Evolutionary conservation across 2,113 vertebrate species (phyloP), one percentile per base, ranked within the genome.

Genomic region (Cheilinus undulatus): DNA sequence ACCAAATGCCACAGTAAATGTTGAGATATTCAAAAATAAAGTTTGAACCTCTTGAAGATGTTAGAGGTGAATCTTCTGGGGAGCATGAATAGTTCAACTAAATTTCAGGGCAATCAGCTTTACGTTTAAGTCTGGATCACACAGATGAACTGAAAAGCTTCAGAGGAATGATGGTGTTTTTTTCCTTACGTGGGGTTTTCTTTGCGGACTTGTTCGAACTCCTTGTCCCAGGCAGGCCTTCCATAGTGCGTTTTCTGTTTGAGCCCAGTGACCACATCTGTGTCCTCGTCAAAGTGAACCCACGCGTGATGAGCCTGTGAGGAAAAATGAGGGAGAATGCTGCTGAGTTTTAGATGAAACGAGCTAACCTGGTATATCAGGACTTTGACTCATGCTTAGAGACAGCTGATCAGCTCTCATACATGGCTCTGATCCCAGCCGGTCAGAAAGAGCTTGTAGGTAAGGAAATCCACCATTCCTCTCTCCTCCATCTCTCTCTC

Each of bases 221-320:
- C 96, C 8, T 66, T 95, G 74, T 95, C 95, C 97, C 96, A 98
- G 90, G 87, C 92, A 24, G 97, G 96, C 77, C 95, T 82, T 57
- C 96, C 97, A 0, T 96, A 98, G 58, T 91, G 90, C 22, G 95
- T 97, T 90, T 98, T 98, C 83, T 98, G 96, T 79, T 92, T 96
- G 80, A 99, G 92, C 20, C 95, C 96, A 0, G 95, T 98, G 86
- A 98, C 87, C 0, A 96, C 89, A 54, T 97, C 96, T 0, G 53
- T 95, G 26, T 94, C 82, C 0, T 90, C 84, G 69, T 97, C 96
- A 0, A 94, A 94, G 78, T 87, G 93, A 27, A 97, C 84, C 0
- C 83, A 93, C 28, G 90, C 94, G 0, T 95, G 94, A 70, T 87
- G 79, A 40, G 87, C 76, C 93, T 94, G 73, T 30, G 28, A 24